These are phyloP conservation scores for Myotis myotis DNA, from an alignment of 2,797 vertebrate species.

Conservation along the genomic window DNA sequence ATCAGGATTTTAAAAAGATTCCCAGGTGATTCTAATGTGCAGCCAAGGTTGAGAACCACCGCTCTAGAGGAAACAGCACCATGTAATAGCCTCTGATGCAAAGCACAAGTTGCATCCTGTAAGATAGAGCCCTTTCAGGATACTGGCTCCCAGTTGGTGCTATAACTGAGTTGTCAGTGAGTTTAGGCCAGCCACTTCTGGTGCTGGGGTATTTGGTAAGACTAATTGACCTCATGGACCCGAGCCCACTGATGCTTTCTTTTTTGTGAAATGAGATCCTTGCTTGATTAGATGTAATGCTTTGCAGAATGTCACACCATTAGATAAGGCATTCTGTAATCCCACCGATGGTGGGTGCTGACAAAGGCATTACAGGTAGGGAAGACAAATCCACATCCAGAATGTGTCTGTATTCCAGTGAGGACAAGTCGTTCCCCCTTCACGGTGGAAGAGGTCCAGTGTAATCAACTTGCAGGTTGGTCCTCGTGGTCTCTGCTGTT, in stretches of 20 bases:
- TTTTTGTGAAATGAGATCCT: conserved; percentile 5
- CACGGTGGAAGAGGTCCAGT: neutral
- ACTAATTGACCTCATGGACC: neutral
- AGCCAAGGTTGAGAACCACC: too few species aligned
- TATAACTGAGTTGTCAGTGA: neutral
- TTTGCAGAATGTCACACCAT: neutral
- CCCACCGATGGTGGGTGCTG: neutral
- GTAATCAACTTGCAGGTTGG: neutral
- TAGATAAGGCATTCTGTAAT: neutral
- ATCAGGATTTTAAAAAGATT: too few species aligned
- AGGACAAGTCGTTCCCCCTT: neutral
- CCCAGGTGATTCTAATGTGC: too few species aligned
- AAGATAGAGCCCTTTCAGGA: neutral
- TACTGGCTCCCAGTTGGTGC: neutral
- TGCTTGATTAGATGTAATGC: conserved; percentile 3
- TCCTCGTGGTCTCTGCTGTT: neutral
- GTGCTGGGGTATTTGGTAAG: neutral
- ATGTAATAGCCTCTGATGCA: neutral
- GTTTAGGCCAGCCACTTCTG: neutral
- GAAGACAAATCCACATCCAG: neutral
- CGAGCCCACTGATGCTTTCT: neutral
- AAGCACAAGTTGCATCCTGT: neutral
- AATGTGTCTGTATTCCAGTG: neutral
- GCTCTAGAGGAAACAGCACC: neutral
- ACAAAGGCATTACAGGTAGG: neutral